Evolutionary conservation across 2,797 vertebrate genomes (phyloP), one percentile per base, ranked within the genome.

Genomic region (Margarornis squamiger): DNA sequence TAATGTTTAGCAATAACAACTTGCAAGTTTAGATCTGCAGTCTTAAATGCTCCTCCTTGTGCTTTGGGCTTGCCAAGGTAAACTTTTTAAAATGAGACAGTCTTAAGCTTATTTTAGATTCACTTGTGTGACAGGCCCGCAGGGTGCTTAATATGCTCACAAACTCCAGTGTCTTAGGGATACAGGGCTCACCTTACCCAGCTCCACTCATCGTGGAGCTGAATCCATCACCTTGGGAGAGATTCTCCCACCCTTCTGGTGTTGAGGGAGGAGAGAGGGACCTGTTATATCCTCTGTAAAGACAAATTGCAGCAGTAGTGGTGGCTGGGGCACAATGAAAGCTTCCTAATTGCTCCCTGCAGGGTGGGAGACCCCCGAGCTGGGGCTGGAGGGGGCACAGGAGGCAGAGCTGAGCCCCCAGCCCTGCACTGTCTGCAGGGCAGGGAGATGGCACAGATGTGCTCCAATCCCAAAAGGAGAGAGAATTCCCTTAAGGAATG

Each of bases 41-140:
- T 84, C 92, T 97, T 94, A 96, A 96, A 97, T 86, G 94, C 88
- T 95, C 34, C 65, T 97, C 81, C 61, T 63, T 67, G 38, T 85
- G 72, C 95, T 68, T 93, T 96, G 92, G 82, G 86, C 88, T 95
- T 74, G 86, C 92, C 79, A 81, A 93, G 85, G 87, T 86, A 96
- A 97, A 90, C 94, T 96, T 97, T 92, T 62, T 72, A 92, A 93
- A 96, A 88, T 58, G 94, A 97, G 88, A 30, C 76, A 88, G 57
- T 73, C 78, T 86, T 89, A 57, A 88, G 92, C 46, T 95, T 93
- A 91, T 95, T 96, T 97, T 86, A 92, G 84, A 65, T 48, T 61
- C 57, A 17, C 11, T 52, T 55, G 49, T 78, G 76, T 32, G 73
- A 51, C 12, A 66, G 54, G 57, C 68, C 58, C 34, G 48, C 30